These are phyloP conservation scores for Boloria euphrosyne DNA, from an alignment of 2,888 invertebrate genomes.

Conservation along the genomic window DNA sequence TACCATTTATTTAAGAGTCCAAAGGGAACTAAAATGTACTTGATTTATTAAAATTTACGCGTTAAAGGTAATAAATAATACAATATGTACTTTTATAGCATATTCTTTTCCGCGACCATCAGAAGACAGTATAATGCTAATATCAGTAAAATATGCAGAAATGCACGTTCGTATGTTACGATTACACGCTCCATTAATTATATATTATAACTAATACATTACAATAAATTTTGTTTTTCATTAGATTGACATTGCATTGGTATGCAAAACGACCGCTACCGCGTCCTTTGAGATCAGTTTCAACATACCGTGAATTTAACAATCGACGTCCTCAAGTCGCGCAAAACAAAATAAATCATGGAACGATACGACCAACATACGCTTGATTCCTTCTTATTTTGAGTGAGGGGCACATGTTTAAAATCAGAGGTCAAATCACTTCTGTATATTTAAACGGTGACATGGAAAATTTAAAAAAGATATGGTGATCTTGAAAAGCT, in stretches of 20 bases:
- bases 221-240: conserved; percentile 34
- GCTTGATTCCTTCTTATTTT: conserved; percentile 19
- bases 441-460: neutral
- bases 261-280: conserved; percentile 52
- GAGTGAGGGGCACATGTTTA: neutral
- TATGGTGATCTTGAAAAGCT: too few relatives aligned
- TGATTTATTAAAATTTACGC: too few relatives aligned
- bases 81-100: too few relatives aligned
- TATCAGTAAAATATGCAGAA: too few relatives aligned
- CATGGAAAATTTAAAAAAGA: neutral
- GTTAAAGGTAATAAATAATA: too few relatives aligned
- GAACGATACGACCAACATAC: conserved; percentile 2
- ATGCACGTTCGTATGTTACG: too few relatives aligned
- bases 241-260: conserved; percentile 49
- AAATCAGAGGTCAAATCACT: neutral
- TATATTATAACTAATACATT: neutral
- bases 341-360: conserved; percentile 43
- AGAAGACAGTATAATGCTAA: too few relatives aligned
- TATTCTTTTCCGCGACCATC: too few relatives aligned
- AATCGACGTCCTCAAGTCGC: conserved; percentile 50
- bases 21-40: too few relatives aligned
- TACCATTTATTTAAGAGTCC: too few relatives aligned
- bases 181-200: conserved; percentile 1
- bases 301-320: conserved; percentile 60
- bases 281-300: conserved; percentile 58